Base-by-base conservation (phyloP, 2,113 vertebrate species). In the Glaucidium brasilianum region DNA sequence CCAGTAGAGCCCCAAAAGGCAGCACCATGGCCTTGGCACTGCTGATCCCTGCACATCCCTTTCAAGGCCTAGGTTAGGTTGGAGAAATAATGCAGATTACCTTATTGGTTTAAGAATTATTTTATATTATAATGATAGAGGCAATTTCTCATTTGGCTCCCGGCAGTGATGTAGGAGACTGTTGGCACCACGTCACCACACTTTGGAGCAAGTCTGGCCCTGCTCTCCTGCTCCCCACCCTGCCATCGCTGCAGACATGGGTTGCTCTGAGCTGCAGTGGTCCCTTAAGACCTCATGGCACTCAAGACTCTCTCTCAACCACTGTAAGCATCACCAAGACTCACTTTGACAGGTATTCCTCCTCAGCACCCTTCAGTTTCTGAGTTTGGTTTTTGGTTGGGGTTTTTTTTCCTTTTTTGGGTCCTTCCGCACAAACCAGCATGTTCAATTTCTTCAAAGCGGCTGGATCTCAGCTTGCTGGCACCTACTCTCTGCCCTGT, bases 171-270 rank as follows among this genome's bases (percentile, higher is more conserved):
- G 23, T 6, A 49, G 47, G 37, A 90, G 43, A 30, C 50, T 47
- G 25, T 34, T 37, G 23, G 29, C 55, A 50, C 30, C 15, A 56
- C 25, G 26, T 53, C 39, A 64, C 30, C 25, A 15, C 32, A 34
- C 34, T 59, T 64, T 43, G 41, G 27, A 68, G 23, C 17, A n/a
- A 56, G 26, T 64, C 35, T 26, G 39, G 10, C 23, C 55, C 37
- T 23, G 26, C 39, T 84, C 15, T 43, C 22, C 41, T 34, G 35
- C 35, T 91, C 19, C 39, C 7, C 56, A 69, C 20, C 19, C 34
- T 35, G 73, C 32, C 4, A 2, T 60, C 1, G 0, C 63, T 87
- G n/a, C 7, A n/a, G 15, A 41, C 15, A 18, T 1, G 1, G n/a
- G 30, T 74, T 3, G 1, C 29, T 53, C 47, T 12, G 29, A 83